A percentile compares a stretch with the other conserved stretches of the same genome.
Conservation (phyloP, 2,888 invertebrate species). For the Rotaria sp. region DNA sequence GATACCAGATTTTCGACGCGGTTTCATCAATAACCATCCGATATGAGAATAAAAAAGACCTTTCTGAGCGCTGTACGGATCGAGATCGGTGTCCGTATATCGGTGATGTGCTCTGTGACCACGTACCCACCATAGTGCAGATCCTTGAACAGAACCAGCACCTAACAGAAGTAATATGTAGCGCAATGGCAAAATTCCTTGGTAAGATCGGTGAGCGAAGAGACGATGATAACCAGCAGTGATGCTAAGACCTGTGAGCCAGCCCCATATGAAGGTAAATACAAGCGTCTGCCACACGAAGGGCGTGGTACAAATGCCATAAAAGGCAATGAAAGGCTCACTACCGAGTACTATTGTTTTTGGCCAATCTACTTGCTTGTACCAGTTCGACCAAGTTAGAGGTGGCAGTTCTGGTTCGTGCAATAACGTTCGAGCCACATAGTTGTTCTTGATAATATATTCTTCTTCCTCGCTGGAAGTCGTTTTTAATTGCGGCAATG, state of each 20-base stretch:
- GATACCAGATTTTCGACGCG: slow-evolving; percentile 67
- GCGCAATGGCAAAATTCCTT: slow-evolving; percentile 62
- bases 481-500: too few species aligned
- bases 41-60: slow-evolving; percentile 94
- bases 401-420: too few species aligned
- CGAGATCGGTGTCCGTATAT: slow-evolving; percentile 56
- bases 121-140: slow-evolving; percentile 48
- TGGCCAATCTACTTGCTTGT: too few species aligned
- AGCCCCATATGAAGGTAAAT: slow-evolving; percentile 64
- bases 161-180: too few species aligned
- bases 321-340: too few species aligned
- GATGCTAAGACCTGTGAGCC: slow-evolving; percentile 70
- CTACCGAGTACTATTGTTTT: too few species aligned
- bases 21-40: slow-evolving; percentile 78
- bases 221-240: slow-evolving; percentile 88
- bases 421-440: too few species aligned
- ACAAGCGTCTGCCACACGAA: slow-evolving; percentile 43
- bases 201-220: slow-evolving; percentile 86
- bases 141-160: too few species aligned
- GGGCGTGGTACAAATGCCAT: too few species aligned
- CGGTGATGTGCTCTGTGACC: slow-evolving; percentile 57
- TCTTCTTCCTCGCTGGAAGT: too few species aligned
- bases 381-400: too few species aligned
- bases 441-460: too few species aligned
- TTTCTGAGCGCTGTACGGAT: slow-evolving; percentile 59